Evolutionary conservation across 2,113 vertebrate genomes (phyloP), one percentile per base, ranked within the genome.

Genomic region (Bambusicola thoracicus): DNA sequence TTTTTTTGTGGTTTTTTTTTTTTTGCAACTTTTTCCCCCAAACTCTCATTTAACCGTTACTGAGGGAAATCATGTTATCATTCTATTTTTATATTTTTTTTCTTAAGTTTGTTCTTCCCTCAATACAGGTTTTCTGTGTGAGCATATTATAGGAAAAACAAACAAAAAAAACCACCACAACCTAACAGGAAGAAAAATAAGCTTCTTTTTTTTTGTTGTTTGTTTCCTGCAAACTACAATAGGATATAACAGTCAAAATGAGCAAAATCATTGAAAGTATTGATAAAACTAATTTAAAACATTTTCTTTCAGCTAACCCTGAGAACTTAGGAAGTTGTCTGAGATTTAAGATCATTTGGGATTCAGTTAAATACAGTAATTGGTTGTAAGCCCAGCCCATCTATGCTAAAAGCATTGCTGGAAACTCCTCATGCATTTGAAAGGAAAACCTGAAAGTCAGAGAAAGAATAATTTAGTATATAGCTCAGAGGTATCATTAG

Each of bases 401-500:
- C 85, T 65, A 65, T 72, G 89, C 92, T 89, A 79, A 88, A 81
- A 93, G 69, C 90, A 73, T 81, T 84, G 92, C 92, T 94, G 68
- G 77, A 87, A 92, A 85, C 62, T 90, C 56, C 10, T 90, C 62
- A 81, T 48, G 77, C 93, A 79, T 95, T 96, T 93, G 69, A 95
- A 96, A 96, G 53, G 63, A 90, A 87, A 83, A 90, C 75, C 20
- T 72, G 88, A 89, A 95, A 96, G 61, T 78, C 61, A 82, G 81
- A 95, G 83, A 89, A 93, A 86, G 89, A 96, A 96, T 96, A 92
- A 95, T 92, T 95, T 92, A 92, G 48, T 66, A 79, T 72, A 79
- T 89, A 92, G 92, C 95, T 96, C 86, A 87, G 74, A 94, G 92
- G 89, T 90, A 90, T 96, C 95, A 94, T 96, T 95, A 94, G 91